Percentiles rank a stretch among this genome's conserved stretches.
Conservation (phyloP, 2,113 vertebrate genomes). For the Leptodactylus fuscus region DNA sequence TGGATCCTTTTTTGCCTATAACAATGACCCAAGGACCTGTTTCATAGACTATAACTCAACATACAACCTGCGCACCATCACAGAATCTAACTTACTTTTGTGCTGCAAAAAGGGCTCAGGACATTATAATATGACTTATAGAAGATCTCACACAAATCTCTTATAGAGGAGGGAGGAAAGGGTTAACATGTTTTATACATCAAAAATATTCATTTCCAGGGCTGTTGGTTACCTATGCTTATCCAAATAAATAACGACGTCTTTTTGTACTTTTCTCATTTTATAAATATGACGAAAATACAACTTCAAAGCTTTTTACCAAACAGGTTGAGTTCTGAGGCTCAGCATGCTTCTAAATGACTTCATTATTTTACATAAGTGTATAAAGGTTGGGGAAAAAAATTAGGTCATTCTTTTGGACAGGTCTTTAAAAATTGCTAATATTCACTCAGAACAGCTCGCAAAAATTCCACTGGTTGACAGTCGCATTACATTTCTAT, state of each 20-base stretch:
- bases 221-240: neutral
- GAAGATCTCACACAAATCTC: no score
- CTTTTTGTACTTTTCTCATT: neutral
- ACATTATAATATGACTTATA: no score
- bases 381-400: constrained; percentile 16
- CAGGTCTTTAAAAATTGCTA: constrained; percentile 26
- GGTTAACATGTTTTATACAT: neutral
- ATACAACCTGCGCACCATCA: no score
- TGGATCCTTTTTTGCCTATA: no score
- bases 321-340: constrained; percentile 19
- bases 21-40: no score
- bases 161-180: neutral
- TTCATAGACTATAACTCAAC: no score
- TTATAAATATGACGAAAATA: neutral
- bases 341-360: constrained; percentile 53
- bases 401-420: constrained; percentile 47
- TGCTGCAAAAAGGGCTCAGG: no score
- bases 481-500: neutral
- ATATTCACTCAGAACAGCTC: neutral
- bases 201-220: neutral
- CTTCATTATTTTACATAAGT: constrained; percentile 45
- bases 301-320: neutral
- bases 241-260: neutral
- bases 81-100: no score
- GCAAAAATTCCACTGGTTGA: constrained; percentile 5